Conservation (phyloP, 2,888 invertebrate species). For the Stenolophus ochropezus region DNA sequence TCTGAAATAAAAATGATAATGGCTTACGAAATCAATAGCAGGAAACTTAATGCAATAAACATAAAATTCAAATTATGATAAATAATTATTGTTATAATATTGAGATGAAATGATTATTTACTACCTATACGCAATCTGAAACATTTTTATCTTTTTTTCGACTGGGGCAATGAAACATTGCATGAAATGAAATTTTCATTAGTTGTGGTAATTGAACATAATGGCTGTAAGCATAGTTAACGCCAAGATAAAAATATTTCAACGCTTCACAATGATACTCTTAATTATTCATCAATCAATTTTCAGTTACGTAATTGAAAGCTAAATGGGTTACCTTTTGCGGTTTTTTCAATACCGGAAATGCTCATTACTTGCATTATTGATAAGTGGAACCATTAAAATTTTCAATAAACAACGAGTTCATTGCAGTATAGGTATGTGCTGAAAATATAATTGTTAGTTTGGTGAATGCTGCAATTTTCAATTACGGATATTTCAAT, state of each 20-base stretch:
- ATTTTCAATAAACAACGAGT: neutral
- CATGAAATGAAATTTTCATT: neutral
- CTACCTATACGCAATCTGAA: too few species aligned
- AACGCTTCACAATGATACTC: neutral
- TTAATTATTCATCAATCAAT: slow-evolving; percentile 22
- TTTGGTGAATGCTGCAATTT: neutral
- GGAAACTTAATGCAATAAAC: too few species aligned
- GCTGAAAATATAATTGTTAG: neutral
- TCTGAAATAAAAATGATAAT: too few species aligned
- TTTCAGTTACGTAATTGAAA: neutral
- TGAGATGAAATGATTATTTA: too few species aligned
- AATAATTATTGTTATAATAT: too few species aligned
- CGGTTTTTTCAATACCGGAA: neutral
- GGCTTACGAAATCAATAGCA: too few species aligned
- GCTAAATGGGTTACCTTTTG: neutral
- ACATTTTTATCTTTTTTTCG: too few species aligned
- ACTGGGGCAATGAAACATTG: too few species aligned
- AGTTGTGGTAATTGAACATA: neutral
- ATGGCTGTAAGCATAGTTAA: neutral
- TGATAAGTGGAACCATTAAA: neutral
- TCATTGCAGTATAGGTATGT: neutral
- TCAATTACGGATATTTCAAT: neutral
- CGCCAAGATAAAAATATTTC: slow-evolving; percentile 5
- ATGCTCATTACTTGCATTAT: neutral
- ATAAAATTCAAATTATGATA: too few species aligned